A percentile compares a stretch with the other conserved stretches of the same genome.
Conservation (phyloP, 1,140 invertebrate genomes). For the Phocides pigmalion region DNA sequence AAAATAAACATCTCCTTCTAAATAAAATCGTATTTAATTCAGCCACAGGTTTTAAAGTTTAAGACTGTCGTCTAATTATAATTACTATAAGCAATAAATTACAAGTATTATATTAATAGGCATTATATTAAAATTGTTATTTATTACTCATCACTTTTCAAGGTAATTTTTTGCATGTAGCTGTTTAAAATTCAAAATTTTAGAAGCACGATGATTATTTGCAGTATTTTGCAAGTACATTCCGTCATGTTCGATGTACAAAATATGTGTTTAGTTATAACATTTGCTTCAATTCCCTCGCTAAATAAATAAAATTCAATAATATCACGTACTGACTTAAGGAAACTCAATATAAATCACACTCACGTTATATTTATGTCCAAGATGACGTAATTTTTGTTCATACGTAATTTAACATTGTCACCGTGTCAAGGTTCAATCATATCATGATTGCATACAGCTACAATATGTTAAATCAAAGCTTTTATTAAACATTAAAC, state of each 20-base stretch:
- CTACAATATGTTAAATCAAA: not conserved
- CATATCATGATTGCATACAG: not conserved
- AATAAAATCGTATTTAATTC: no score
- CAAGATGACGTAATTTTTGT: slow-evolving; percentile 1
- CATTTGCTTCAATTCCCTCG: not conserved
- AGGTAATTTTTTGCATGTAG: no score
- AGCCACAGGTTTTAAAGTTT: no score
- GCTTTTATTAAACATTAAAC: not conserved
- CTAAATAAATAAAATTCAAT: not conserved
- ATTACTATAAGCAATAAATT: no score
- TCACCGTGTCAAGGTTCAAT: slow-evolving; percentile 8
- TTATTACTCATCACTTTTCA: no score
- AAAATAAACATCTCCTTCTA: no score
- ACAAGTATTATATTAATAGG: no score
- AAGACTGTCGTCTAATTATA: no score
- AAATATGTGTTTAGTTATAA: not conserved
- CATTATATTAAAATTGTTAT: no score
- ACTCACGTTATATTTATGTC: not conserved
- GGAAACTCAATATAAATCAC: not conserved
- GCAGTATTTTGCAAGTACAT: no score
- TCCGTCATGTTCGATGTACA: not conserved
- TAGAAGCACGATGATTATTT: no score
- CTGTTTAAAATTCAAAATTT: no score
- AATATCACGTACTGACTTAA: not conserved
- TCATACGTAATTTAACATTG: slow-evolving; percentile 8